A percentile compares a stretch with the other conserved stretches of the same genome.
These are phyloP conservation scores for Euthynnus affinis DNA, from an alignment of 2,797 vertebrate species.

Conservation along the genomic window DNA sequence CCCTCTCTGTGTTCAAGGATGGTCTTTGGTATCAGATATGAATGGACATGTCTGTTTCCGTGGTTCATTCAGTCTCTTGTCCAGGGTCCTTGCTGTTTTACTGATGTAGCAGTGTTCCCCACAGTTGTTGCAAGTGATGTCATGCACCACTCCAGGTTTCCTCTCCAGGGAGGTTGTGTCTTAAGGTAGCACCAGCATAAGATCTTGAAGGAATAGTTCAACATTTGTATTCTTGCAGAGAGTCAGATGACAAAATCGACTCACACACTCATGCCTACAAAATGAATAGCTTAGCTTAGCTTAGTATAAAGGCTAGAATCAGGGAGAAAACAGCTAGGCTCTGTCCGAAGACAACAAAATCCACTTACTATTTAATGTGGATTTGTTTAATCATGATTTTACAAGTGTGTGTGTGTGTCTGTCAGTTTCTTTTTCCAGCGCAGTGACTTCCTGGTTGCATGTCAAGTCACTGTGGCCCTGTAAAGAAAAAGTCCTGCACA, in stretches of 20 bases:
- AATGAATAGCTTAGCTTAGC: neutral
- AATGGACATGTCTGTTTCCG: neutral
- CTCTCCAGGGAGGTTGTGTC: neutral
- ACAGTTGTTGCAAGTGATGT: no score
- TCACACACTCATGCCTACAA: neutral
- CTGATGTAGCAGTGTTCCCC: neutral
- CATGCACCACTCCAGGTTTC: no score
- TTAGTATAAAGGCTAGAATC: neutral
- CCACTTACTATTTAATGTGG: neutral
- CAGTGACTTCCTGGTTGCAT: neutral
- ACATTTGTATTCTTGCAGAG: no score
- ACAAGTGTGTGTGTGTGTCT: no score
- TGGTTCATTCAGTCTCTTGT: conserved; percentile 2
- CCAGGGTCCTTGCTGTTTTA: neutral
- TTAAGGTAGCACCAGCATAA: neutral
- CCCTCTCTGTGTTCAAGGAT: no score
- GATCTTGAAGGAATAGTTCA: no score
- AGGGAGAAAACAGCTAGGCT: neutral
- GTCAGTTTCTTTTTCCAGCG: neutral
- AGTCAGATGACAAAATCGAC: neutral
- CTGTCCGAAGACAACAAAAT: neutral
- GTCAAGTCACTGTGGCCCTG: neutral
- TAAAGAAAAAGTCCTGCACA: neutral
- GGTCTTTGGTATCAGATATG: no score
- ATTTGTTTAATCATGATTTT: no score